A percentile compares a stretch with the other conserved stretches of the same genome.
Evolutionary conservation across 1,140 invertebrate species (phyloP).

Genomic region (Polypedilum vanderplanki): DNA sequence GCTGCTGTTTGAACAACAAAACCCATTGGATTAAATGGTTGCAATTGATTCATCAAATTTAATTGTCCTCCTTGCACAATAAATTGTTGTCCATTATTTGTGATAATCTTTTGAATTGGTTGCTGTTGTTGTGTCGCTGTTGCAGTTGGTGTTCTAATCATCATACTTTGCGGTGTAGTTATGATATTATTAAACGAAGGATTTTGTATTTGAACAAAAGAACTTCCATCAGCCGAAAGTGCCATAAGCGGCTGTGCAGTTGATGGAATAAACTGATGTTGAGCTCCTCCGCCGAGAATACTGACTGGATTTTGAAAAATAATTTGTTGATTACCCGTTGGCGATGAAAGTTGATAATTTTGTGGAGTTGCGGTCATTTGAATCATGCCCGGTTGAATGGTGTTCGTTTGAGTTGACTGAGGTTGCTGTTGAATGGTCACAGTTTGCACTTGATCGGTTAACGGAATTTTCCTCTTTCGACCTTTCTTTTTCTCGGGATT

Average conservation of each 20-base stretch:
- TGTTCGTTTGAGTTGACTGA: slow-evolving; percentile 35
- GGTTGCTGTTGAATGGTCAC: slow-evolving; percentile 30
- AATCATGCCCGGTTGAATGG: slow-evolving; percentile 38
- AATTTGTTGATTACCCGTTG: slow-evolving; percentile 56
- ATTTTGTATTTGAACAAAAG: slow-evolving; percentile 68
- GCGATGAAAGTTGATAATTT: slow-evolving; percentile 56
- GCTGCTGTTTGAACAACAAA: slow-evolving; percentile 51
- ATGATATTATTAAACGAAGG: slow-evolving; percentile 36
- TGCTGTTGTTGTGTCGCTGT: slow-evolving; percentile 51
- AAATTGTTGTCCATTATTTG: slow-evolving; percentile 65
- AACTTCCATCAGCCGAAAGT: slow-evolving; percentile 63
- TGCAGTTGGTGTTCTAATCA: slow-evolving; percentile 53
- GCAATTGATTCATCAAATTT: slow-evolving; percentile 62
- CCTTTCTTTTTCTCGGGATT: slow-evolving; percentile 66
- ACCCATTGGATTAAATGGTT: slow-evolving; percentile 64
- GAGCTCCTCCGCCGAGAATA: not conserved
- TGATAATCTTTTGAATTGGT: slow-evolving; percentile 59
- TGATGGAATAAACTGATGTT: slow-evolving; percentile 62
- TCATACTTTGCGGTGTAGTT: slow-evolving; percentile 53
- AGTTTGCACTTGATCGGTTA: slow-evolving; percentile 26
- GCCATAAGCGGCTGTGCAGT: slow-evolving; percentile 55
- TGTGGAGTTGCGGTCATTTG: slow-evolving; percentile 46
- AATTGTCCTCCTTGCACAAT: slow-evolving; percentile 59
- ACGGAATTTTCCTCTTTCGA: slow-evolving; percentile 64
- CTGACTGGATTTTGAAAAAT: slow-evolving; percentile 58